phyloP scores from a whole-genome alignment of 2,113 vertebrate genomes.

The Capra hircus region DNA sequence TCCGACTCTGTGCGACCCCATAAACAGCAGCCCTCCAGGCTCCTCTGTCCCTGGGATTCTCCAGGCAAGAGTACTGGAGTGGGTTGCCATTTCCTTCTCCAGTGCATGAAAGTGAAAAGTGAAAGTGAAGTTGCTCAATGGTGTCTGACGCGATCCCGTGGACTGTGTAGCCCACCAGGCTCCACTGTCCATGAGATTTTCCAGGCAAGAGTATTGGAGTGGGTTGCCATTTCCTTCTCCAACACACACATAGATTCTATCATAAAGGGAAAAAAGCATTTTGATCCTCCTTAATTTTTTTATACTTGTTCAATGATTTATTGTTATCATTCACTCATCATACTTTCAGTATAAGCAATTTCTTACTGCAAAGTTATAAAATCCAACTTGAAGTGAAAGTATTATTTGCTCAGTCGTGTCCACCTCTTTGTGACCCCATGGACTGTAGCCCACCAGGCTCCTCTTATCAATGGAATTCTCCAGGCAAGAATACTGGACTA shows the following conservation, averaged over 20 bases:
- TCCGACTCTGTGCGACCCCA: not conserved
- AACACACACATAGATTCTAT: not conserved
- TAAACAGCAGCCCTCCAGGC: not conserved
- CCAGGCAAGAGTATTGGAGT: not conserved
- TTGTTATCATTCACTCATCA: not conserved
- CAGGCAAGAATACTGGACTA: not conserved
- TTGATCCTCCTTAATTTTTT: not conserved
- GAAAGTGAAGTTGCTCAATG: not conserved
- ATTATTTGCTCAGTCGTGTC: not conserved
- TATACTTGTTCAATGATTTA: not conserved
- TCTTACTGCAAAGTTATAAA: not conserved
- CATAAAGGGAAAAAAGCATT: not conserved
- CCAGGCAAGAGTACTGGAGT: not conserved
- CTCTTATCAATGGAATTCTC: not conserved
- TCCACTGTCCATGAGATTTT: not conserved
- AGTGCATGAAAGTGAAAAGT: not conserved
- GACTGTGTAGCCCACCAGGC: not conserved
- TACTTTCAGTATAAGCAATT: not conserved
- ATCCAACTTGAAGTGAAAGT: not conserved
- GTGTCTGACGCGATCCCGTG: accelerated
- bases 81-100: not conserved
- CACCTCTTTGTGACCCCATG: not conserved
- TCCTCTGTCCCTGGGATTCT: not conserved
- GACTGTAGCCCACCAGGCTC: not conserved
- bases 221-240: not conserved